A percentile compares a stretch with the other conserved stretches of the same genome.
These are phyloP conservation scores for Trinectes maculatus DNA, from an alignment of 2,113 vertebrate genomes.

Conservation along the genomic window DNA sequence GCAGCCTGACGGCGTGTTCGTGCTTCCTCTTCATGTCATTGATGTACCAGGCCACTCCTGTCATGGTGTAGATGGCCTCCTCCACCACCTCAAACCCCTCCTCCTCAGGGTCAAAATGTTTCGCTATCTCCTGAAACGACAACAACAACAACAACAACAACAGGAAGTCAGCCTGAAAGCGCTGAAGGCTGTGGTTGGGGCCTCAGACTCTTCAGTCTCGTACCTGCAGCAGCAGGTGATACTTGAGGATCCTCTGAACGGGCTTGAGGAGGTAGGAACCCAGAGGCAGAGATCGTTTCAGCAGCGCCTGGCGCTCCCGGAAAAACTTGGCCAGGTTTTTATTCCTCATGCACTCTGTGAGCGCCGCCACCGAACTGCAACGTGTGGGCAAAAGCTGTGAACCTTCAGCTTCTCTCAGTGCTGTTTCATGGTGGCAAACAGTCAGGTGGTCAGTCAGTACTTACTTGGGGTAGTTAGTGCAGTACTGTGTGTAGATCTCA, in stretches of 20 bases:
- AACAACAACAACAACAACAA: background rate
- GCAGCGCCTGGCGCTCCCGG: constrained; percentile 86
- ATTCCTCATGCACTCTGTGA: constrained; percentile 93
- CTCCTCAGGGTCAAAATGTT: constrained; percentile 89
- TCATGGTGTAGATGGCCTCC: constrained; percentile 96
- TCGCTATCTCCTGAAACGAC: constrained; percentile 86
- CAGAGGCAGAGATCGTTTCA: constrained; percentile 87
- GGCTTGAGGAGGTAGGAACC: constrained; percentile 95
- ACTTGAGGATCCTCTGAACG: constrained; percentile 96
- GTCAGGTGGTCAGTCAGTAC: constrained; percentile 38
- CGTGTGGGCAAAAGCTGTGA: background rate
- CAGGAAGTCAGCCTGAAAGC: no score
- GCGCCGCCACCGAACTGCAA: constrained; percentile 87
- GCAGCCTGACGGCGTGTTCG: constrained; percentile 91
- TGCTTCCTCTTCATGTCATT: constrained; percentile 99
- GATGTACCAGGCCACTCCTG: constrained; percentile 96
- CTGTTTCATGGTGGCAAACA: background rate
- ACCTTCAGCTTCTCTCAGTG: no score
- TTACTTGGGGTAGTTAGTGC: constrained; percentile 97
- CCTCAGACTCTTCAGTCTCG: no score
- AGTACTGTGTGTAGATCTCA: constrained; percentile 96
- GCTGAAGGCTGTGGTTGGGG: no score
- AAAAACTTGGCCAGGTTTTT: constrained; percentile 91
- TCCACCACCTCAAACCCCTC: constrained; percentile 91
- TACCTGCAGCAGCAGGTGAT: constrained; percentile 95